These are phyloP conservation scores for Eulemur mongoz DNA, from an alignment of 2,797 vertebrate species.

Conservation along the genomic window DNA sequence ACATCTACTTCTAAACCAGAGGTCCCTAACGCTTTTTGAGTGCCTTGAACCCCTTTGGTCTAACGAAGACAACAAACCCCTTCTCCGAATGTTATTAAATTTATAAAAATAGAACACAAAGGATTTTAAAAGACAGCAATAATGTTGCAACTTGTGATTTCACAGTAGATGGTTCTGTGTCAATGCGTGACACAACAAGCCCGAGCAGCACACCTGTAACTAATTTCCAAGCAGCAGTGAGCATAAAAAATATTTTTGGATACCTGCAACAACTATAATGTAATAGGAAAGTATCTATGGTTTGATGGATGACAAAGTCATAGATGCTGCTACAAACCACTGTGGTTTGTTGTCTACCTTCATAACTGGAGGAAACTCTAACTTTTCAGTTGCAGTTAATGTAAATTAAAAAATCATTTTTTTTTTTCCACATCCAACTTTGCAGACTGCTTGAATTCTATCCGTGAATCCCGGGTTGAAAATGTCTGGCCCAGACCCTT, in stretches of 20 bases:
- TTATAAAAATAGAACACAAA: background rate
- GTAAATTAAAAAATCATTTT: background rate
- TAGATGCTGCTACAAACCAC: slow-evolving; percentile 16
- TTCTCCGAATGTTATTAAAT: background rate
- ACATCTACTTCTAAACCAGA: background rate
- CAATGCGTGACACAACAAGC: background rate
- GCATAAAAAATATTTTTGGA: slow-evolving; percentile 28
- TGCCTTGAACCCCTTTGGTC: background rate
- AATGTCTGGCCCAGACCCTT: background rate
- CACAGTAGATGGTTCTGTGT: background rate
- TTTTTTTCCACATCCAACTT: background rate
- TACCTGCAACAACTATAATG: background rate
- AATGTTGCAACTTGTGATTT: background rate
- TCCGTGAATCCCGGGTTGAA: background rate
- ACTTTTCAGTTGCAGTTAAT: background rate
- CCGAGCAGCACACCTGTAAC: slow-evolving; percentile 18
- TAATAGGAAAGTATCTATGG: background rate
- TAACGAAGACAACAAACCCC: background rate
- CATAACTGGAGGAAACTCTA: background rate
- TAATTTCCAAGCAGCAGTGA: slow-evolving; percentile 34
- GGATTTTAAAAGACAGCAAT: background rate
- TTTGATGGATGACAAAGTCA: background rate
- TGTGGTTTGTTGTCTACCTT: background rate
- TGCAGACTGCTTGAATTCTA: background rate
- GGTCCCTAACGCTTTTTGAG: background rate